These are phyloP conservation scores for Collichthys lucidus DNA, from an alignment of 2,113 vertebrate species.

Conservation along the genomic window DNA sequence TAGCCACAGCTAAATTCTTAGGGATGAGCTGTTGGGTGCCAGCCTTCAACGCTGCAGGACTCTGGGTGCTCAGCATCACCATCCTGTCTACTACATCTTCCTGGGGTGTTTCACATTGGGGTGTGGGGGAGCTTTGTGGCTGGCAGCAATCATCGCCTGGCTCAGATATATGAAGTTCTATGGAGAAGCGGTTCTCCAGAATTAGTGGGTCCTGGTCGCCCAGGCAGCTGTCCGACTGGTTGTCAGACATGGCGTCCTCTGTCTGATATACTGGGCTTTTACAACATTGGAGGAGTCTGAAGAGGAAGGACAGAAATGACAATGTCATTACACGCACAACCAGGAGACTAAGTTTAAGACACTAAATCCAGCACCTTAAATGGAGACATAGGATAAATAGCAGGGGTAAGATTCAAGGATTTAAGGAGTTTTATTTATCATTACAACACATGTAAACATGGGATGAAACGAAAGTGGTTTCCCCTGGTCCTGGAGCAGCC, in stretches of 20 bases:
- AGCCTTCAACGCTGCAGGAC: constrained; percentile 84
- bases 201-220: constrained; percentile 77
- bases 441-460: no score
- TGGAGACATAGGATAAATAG: neutral
- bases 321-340: neutral
- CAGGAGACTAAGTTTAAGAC: neutral
- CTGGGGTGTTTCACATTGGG: neutral
- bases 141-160: constrained; percentile 48
- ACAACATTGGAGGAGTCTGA: constrained; percentile 46
- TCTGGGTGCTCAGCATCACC: constrained; percentile 86
- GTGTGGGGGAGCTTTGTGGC: neutral
- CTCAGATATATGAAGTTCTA: constrained; percentile 74
- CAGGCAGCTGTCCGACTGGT: constrained; percentile 69
- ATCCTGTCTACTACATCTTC: neutral
- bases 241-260: constrained; percentile 80
- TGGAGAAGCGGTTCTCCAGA: constrained; percentile 82
- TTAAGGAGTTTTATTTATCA: no score
- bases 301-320: neutral
- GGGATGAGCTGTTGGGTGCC: constrained; percentile 94
- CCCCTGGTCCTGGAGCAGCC: no score
- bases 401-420: no score
- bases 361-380: constrained; percentile 12
- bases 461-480: no score
- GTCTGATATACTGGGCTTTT: constrained; percentile 25
- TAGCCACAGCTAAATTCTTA: constrained; percentile 83